phyloP scores from a whole-genome alignment of 2,888 invertebrate genomes.

The Ormia ochracea region DNA sequence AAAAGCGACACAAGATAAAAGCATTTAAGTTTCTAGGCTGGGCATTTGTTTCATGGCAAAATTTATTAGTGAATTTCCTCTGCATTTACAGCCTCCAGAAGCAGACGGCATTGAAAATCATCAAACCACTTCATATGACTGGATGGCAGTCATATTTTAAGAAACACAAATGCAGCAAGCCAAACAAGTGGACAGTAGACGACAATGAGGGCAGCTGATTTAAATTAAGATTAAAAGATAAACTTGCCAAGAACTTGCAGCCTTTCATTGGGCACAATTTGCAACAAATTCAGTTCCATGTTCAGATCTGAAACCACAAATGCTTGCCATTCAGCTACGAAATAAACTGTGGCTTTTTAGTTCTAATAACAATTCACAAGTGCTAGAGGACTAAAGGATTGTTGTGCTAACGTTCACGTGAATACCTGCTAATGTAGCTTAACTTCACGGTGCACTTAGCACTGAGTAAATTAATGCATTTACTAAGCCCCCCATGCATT shows the following conservation, averaged over 20 bases:
- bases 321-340: background rate
- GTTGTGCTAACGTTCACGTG: too few relatives aligned
- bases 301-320: background rate
- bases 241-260: background rate
- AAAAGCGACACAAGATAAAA: background rate
- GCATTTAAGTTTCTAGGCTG: background rate
- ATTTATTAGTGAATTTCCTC: slow-evolving; percentile 42
- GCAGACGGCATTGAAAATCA: too few relatives aligned
- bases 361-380: too few relatives aligned
- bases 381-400: too few relatives aligned
- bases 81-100: background rate
- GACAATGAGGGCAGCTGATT: background rate
- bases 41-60: slow-evolving; percentile 27
- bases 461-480: too few relatives aligned
- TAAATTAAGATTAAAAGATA: background rate
- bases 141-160: slow-evolving; percentile 12
- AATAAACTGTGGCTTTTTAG: background rate
- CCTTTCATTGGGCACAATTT: background rate
- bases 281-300: background rate
- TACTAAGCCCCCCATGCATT: too few relatives aligned
- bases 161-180: background rate
- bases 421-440: too few relatives aligned
- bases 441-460: too few relatives aligned
- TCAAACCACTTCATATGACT: slow-evolving; percentile 30
- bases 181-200: background rate